Evolutionary conservation across 1,140 invertebrate species (phyloP), one percentile per base, ranked within the genome.

Genomic region (Ceratina japonica): DNA sequence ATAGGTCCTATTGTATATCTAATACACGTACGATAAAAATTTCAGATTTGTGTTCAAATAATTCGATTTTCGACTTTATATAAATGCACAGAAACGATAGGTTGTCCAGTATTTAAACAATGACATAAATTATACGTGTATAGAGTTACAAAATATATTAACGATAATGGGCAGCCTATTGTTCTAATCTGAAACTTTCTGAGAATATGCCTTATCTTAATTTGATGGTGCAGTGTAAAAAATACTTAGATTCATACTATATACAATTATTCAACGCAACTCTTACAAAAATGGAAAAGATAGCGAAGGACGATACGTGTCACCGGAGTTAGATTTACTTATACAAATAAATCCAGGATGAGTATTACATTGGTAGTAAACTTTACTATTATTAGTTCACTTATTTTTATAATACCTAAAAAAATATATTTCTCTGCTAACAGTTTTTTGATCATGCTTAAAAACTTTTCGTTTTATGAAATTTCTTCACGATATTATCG

Each of bases 181-280:
- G 82, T 74, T 85, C 73, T 76, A 65, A 68, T 75, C 82, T 69
- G 70, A 54, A 12, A 58, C 83, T 82, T 83, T 80, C 81, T 81
- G 74, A 84, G 64, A 89, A 88, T 86, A 89, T 89, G 89, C 88
- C 87, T 90, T 91, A 89, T 85, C 83, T 89, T 90, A 90, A 76
- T 89, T 89, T 87, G 78, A 90, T 61, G 83, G 81, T 90, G 88
- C 86, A 88, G 85, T 83, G 72, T 86, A 73, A 78, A 83, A 44
- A 44, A 75, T 82, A 54, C 79, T 68, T 75, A 75, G 24, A 69
- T 68, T 69, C 54, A 18, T 69, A 72, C 62, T 78, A 61, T 58
- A 52, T 58, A 70, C 44, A 52, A 37, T 49, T 77, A 77, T n/a
- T 71, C 75, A 16, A 22, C 20, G 16, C 22, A 31, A 18, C 24